phyloP scores from a whole-genome alignment of 2,113 vertebrate species.

The Etheostoma cragini region DNA sequence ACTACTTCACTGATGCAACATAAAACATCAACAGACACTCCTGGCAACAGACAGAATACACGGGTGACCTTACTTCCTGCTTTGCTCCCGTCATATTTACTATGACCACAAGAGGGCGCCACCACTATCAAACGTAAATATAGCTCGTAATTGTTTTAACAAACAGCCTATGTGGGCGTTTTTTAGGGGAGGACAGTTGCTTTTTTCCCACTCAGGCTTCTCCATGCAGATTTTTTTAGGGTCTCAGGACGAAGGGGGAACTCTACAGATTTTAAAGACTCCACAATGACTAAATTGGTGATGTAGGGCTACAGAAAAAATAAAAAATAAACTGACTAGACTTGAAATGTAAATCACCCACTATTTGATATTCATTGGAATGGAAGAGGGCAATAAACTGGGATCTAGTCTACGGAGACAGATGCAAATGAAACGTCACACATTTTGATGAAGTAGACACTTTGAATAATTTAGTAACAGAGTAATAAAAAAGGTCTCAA shows the following conservation, averaged over 20 bases:
- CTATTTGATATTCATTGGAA: constrained; percentile 19
- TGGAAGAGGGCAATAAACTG: neutral
- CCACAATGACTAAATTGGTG: too few relatives aligned
- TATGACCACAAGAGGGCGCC: too few relatives aligned
- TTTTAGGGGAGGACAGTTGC: too few relatives aligned
- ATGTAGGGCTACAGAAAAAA: neutral
- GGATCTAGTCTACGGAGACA: neutral
- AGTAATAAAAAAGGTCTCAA: neutral
- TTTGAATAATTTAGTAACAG: constrained; percentile 11
- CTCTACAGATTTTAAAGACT: neutral
- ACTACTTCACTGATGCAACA: too few relatives aligned
- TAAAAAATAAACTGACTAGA: neutral
- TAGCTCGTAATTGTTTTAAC: too few relatives aligned
- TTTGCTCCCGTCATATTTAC: too few relatives aligned
- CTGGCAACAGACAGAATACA: too few relatives aligned
- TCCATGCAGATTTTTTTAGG: neutral
- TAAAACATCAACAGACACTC: too few relatives aligned
- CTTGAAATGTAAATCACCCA: neutral
- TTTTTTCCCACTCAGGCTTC: too few relatives aligned
- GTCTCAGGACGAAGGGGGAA: neutral
- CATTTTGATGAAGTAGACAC: neutral
- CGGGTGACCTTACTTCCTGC: too few relatives aligned
- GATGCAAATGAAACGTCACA: neutral
- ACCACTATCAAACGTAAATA: too few relatives aligned
- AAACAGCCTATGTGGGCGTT: too few relatives aligned